Conservation (phyloP, 2,888 invertebrate genomes). For the Notodonta dromedarius region DNA sequence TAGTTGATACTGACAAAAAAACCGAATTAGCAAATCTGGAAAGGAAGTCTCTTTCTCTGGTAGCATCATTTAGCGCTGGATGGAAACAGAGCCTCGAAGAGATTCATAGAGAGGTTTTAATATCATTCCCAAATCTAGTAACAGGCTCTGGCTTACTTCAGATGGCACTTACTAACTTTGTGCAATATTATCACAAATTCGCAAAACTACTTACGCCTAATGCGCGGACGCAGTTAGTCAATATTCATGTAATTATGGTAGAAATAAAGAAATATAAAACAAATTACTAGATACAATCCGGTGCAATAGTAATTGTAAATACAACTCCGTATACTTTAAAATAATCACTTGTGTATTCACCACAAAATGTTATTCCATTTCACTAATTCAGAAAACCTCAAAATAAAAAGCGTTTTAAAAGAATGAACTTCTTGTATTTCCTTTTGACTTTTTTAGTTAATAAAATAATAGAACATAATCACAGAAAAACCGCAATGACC, state of each 20-base stretch:
- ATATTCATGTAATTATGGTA: conserved; percentile 99
- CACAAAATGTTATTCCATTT: too few relatives aligned
- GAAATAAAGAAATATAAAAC: conserved; percentile 99
- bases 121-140: conserved; percentile 97
- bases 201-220: conserved; percentile 96
- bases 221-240: conserved; percentile 94
- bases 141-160: conserved; percentile 98
- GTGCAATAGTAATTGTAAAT: too few relatives aligned
- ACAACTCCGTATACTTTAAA: too few relatives aligned
- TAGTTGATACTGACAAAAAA: conserved; percentile 90
- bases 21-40: conserved; percentile 90
- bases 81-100: conserved; percentile 99
- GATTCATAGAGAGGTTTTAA: conserved; percentile 96
- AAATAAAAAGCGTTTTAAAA: neutral
- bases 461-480: conserved; percentile 6
- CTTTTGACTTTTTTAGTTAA: neutral
- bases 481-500: conserved; percentile 6
- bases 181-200: conserved; percentile 99
- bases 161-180: conserved; percentile 96
- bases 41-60: conserved; percentile 92
- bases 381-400: too few relatives aligned
- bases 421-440: neutral
- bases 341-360: too few relatives aligned
- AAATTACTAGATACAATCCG: conserved; percentile 82
- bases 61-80: conserved; percentile 94